phyloP scores from a whole-genome alignment of 2,888 invertebrate genomes.

The Agriopis leucophaearia region DNA sequence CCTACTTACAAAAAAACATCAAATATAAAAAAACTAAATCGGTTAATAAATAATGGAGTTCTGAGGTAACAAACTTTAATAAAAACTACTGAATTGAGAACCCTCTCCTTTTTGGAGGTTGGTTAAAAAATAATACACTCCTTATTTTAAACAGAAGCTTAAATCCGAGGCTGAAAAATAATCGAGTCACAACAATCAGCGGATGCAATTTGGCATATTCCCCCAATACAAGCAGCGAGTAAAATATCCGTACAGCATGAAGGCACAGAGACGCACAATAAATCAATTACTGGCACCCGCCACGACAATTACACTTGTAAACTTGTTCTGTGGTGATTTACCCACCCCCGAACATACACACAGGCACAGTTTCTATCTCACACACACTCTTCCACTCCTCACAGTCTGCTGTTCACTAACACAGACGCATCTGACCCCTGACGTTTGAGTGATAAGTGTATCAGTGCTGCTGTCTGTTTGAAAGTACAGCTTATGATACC shows the following conservation, averaged over 20 bases:
- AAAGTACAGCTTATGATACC: slow-evolving; percentile 77
- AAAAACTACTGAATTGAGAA: too few relatives aligned
- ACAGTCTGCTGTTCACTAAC: slow-evolving; percentile 32
- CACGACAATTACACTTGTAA: slow-evolving; percentile 78
- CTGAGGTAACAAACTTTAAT: too few relatives aligned
- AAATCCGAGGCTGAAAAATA: slow-evolving; percentile 3
- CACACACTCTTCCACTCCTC: slow-evolving; percentile 26
- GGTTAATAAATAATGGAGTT: too few relatives aligned
- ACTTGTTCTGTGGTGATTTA: slow-evolving; percentile 72
- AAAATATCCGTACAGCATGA: slow-evolving; percentile 31
- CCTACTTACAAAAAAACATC: too few relatives aligned
- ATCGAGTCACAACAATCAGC: slow-evolving; percentile 24
- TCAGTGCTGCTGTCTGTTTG: slow-evolving; percentile 71
- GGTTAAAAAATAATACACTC: too few relatives aligned
- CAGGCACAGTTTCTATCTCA: slow-evolving; percentile 12
- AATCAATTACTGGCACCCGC: slow-evolving; percentile 79
- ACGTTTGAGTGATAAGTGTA: slow-evolving; percentile 70
- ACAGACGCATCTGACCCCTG: slow-evolving; percentile 61
- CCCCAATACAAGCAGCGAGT: slow-evolving; percentile 33
- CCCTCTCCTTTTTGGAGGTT: too few relatives aligned
- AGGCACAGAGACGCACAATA: slow-evolving; percentile 61
- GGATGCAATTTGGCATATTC: slow-evolving; percentile 28
- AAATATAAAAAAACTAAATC: too few relatives aligned
- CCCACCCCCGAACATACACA: slow-evolving; percentile 55
- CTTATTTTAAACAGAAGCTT: too few relatives aligned